These are phyloP conservation scores for Perizoma affinitatum DNA, from an alignment of 2,888 invertebrate genomes.

Conservation along the genomic window DNA sequence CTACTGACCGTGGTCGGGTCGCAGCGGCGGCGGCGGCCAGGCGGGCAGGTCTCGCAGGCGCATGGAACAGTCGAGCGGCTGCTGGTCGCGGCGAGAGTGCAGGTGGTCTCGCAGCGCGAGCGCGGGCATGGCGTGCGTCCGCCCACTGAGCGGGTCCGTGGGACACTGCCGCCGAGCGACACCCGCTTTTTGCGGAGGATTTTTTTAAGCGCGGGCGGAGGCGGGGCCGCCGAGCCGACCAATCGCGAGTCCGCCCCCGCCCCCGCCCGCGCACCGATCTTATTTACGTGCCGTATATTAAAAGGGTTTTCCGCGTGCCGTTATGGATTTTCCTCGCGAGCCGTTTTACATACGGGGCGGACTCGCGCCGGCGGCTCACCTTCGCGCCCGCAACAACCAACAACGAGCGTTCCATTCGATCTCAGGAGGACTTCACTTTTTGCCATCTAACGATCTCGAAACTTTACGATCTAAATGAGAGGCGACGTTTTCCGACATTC, in stretches of 20 bases:
- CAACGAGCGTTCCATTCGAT: conserved; percentile 43
- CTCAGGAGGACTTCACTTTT: conserved; percentile 40
- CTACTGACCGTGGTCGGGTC: conserved; percentile 68
- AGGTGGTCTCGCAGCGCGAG: conserved; percentile 85
- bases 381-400: conserved; percentile 34
- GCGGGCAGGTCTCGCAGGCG: conserved; percentile 77
- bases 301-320: conserved; percentile 84
- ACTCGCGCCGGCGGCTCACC: conserved; percentile 20
- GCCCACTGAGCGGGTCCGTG: conserved; percentile 73
- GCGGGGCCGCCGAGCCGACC: conserved; percentile 69
- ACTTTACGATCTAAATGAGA: conserved; percentile 40
- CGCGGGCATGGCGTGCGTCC: conserved; percentile 85
- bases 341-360: conserved; percentile 69
- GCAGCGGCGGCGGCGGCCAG: conserved; percentile 72
- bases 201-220: conserved; percentile 69
- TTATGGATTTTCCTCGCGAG: conserved; percentile 79
- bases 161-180: conserved; percentile 77
- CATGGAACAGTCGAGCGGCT: conserved; percentile 91
- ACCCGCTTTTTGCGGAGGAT: conserved; percentile 69
- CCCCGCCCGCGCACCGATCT: conserved; percentile 55
- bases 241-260: conserved; percentile 55
- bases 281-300: conserved; percentile 84
- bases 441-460: conserved; percentile 34
- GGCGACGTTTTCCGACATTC: conserved; percentile 15
- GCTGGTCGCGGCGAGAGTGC: conserved; percentile 69